These are phyloP conservation scores for Hirudo medicinalis DNA, from an alignment of 1,140 invertebrate genomes.

Conservation along the genomic window DNA sequence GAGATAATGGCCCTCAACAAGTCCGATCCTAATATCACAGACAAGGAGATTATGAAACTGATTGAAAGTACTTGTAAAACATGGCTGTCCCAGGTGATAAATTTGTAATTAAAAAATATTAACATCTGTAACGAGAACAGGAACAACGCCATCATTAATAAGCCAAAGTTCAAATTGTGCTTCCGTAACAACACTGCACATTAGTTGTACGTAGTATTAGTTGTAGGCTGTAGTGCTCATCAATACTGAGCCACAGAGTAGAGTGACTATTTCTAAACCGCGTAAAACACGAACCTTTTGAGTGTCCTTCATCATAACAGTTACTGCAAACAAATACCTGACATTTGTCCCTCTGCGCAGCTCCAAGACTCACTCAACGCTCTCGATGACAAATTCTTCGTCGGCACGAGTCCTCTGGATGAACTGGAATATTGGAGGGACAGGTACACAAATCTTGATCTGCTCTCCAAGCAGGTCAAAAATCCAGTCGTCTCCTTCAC, in stretches of 20 bases:
- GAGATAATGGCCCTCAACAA: not conserved
- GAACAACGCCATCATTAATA: too few relatives aligned
- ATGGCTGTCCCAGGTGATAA: constrained; percentile 1
- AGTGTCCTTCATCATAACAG: too few relatives aligned
- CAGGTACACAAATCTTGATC: constrained; percentile 56
- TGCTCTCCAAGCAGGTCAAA: constrained; percentile 64
- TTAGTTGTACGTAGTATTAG: too few relatives aligned
- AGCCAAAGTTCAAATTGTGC: too few relatives aligned
- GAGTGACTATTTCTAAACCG: too few relatives aligned
- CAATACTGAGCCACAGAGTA: too few relatives aligned
- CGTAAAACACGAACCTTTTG: too few relatives aligned
- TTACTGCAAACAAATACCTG: not conserved
- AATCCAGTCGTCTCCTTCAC: constrained; percentile 41
- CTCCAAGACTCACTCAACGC: constrained; percentile 33
- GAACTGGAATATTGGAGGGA: constrained; percentile 72
- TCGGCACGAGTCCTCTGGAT: constrained; percentile 55
- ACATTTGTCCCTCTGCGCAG: not conserved
- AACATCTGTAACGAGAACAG: too few relatives aligned
- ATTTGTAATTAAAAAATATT: not conserved
- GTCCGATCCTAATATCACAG: not conserved
- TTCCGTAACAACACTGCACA: too few relatives aligned
- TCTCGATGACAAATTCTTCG: constrained; percentile 43
- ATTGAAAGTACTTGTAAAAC: not conserved
- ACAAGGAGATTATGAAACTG: not conserved
- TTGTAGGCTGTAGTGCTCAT: too few relatives aligned